Percentiles rank a stretch among this genome's conserved stretches.
These are phyloP conservation scores for Sycophila texana DNA, from an alignment of 2,888 invertebrate species.

Conservation along the genomic window DNA sequence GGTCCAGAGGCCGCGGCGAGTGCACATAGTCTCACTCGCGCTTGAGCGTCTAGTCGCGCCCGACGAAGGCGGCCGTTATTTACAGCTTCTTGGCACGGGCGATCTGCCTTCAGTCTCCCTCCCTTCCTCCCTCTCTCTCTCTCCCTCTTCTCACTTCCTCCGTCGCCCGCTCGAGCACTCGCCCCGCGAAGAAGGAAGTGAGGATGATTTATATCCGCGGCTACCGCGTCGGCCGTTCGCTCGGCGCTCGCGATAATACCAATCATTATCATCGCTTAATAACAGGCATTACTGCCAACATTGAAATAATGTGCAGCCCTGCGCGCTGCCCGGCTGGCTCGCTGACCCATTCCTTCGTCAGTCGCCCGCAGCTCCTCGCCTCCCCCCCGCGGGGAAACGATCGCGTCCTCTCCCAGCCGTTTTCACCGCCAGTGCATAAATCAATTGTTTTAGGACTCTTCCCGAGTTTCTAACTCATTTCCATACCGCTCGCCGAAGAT, in stretches of 20 bases:
- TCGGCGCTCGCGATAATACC: constrained; percentile 72
- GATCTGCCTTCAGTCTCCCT: constrained; percentile 54
- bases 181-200: constrained; percentile 71
- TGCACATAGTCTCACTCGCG: constrained; percentile 26
- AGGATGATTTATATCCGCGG: constrained; percentile 76
- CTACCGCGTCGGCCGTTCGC: constrained; percentile 68
- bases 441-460: constrained; percentile 51
- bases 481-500: constrained; percentile 45
- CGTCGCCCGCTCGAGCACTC: constrained; percentile 63
- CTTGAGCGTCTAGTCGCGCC: constrained; percentile 46
- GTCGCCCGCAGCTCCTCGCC: constrained; percentile 19
- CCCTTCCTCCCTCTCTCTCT: constrained; percentile 50
- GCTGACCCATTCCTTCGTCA: constrained; percentile 65
- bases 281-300: constrained; percentile 76
- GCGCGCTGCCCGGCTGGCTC: constrained; percentile 59
- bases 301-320: constrained; percentile 73
- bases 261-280: constrained; percentile 76
- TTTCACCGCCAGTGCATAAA: constrained; percentile 40
- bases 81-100: constrained; percentile 74
- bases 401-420: neutral
- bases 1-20: neutral
- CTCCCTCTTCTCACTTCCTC: constrained; percentile 16
- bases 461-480: constrained; percentile 39
- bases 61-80: constrained; percentile 68
- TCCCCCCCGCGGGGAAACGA: constrained; percentile 12